phyloP scores from a whole-genome alignment of 2,888 invertebrate genomes.

The Hylaea fasciaria region DNA sequence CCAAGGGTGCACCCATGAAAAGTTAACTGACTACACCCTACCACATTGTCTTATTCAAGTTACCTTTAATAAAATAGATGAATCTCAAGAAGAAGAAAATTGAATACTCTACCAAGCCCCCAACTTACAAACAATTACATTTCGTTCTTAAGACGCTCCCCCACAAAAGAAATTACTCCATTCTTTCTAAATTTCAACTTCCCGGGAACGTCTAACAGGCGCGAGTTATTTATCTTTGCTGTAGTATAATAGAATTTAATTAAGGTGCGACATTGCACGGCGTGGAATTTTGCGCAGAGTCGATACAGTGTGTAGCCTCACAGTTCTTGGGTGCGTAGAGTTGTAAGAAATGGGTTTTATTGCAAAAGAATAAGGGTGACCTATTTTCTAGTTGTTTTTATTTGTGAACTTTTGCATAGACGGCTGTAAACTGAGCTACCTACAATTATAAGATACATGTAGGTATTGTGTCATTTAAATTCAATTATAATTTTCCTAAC shows the following conservation, averaged over 20 bases:
- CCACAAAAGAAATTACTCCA: slow-evolving; percentile 74
- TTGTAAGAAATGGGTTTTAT: slow-evolving; percentile 18
- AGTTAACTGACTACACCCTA: too few relatives aligned
- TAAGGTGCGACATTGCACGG: slow-evolving; percentile 80
- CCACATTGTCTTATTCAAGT: too few relatives aligned
- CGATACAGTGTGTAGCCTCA: slow-evolving; percentile 52
- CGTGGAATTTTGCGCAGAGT: slow-evolving; percentile 65
- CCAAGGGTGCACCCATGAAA: too few relatives aligned
- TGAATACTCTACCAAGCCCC: slow-evolving; percentile 17
- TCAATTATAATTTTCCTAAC: background rate
- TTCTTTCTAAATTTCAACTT: slow-evolving; percentile 76
- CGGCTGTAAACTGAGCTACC: too few relatives aligned
- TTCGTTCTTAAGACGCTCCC: slow-evolving; percentile 50
- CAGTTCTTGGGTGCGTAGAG: slow-evolving; percentile 8
- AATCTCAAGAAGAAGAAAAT: background rate
- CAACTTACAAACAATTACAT: slow-evolving; percentile 53
- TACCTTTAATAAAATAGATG: too few relatives aligned
- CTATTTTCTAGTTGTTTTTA: too few relatives aligned
- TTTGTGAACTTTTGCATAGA: too few relatives aligned
- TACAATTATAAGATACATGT: too few relatives aligned
- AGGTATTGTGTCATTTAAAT: background rate
- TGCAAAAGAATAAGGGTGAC: too few relatives aligned
- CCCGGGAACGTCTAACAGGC: slow-evolving; percentile 60
- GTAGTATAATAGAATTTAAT: slow-evolving; percentile 83
- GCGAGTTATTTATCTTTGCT: slow-evolving; percentile 80